phyloP scores from a whole-genome alignment of 2,113 vertebrate genomes.

The Cricetomys ansorgei region DNA sequence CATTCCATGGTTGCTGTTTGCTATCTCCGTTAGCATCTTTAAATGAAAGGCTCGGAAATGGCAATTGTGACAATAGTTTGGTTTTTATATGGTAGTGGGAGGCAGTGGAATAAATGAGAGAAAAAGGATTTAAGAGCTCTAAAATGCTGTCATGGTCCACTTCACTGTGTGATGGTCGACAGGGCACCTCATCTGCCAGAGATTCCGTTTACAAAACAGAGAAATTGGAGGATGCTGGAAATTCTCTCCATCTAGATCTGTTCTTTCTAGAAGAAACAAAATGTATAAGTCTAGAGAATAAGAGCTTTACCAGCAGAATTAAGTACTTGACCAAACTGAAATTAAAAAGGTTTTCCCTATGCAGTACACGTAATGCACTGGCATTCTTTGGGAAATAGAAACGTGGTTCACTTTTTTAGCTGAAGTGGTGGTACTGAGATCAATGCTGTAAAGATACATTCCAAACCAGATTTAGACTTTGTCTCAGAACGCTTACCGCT shows the following conservation, averaged over 20 bases:
- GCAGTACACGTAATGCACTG: neutral
- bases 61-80: neutral
- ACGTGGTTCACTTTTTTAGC: conserved; percentile 26
- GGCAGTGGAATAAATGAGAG: neutral
- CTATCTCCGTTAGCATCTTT: conserved; percentile 19
- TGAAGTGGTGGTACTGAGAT: neutral
- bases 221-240: neutral
- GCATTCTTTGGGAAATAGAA: conserved; percentile 31
- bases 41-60: neutral
- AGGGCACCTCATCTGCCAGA: neutral
- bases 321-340: conserved; percentile 12
- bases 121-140: neutral
- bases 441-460: conserved; percentile 16
- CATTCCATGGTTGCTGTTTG: neutral
- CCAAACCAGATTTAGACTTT: conserved; percentile 30
- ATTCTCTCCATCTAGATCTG: neutral
- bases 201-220: neutral
- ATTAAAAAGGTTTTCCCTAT: neutral
- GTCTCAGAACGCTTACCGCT: conserved; percentile 28
- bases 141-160: neutral
- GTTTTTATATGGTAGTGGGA: neutral
- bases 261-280: conserved; percentile 40
- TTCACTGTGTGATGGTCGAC: neutral
- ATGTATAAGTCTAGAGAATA: conserved; percentile 45
- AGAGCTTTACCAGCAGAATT: conserved; percentile 42